Evolutionary conservation across 2,113 vertebrate species (phyloP).

Genomic region (Cercopithecus mona): DNA sequence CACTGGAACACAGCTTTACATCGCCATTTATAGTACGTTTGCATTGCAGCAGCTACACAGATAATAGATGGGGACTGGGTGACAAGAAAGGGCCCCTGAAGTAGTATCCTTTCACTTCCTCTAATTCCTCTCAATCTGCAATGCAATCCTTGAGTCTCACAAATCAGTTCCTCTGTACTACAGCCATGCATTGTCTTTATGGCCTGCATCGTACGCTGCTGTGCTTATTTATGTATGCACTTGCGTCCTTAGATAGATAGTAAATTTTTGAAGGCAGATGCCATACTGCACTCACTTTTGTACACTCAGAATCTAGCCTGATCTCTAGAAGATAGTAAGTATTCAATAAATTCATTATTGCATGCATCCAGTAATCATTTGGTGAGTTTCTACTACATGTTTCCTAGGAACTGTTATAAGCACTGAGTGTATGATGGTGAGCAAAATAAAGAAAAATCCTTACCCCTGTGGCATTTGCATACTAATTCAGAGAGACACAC

Average conservation of each 20-base stretch:
- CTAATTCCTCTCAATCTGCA: neutral
- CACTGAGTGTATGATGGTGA: neutral
- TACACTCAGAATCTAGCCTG: too few species aligned
- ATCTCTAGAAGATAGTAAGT: neutral
- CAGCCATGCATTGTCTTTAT: neutral
- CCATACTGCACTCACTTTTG: neutral
- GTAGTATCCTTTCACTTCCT: neutral
- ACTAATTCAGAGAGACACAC: neutral
- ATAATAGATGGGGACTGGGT: accelerated
- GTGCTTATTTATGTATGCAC: neutral
- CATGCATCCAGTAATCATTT: neutral
- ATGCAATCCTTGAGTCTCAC: neutral
- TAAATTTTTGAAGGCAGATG: neutral
- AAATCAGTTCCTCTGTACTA: neutral
- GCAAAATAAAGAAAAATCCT: neutral
- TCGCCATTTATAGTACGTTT: neutral
- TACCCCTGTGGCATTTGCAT: too few species aligned
- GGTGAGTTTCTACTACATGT: neutral
- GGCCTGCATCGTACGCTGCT: neutral
- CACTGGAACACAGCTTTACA: neutral
- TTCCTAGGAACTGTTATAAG: neutral
- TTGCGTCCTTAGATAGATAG: neutral
- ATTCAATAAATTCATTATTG: neutral
- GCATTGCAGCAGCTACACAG: neutral
- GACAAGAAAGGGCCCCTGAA: neutral